phyloP scores from a whole-genome alignment of 2,797 vertebrate genomes.

The Botia kubotai region DNA sequence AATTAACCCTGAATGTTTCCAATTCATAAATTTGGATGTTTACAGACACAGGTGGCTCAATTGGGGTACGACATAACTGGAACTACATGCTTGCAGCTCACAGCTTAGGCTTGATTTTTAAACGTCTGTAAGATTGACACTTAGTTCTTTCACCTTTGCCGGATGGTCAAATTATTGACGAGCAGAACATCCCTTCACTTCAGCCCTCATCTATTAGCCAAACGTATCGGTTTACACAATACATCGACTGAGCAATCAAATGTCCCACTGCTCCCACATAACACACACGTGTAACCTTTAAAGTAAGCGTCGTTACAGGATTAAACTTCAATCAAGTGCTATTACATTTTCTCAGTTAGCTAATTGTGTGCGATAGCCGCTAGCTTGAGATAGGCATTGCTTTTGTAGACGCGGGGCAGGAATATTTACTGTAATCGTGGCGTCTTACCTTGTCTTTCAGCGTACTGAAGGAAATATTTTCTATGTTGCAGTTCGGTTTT shows the following conservation, averaged over 20 bases:
- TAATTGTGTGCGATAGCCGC: slow-evolving; percentile 33
- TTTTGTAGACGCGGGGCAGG: neutral
- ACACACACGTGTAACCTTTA: neutral
- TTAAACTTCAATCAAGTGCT: neutral
- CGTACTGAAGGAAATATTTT: slow-evolving; percentile 46
- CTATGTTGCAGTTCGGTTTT: slow-evolving; percentile 10
- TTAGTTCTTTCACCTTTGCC: neutral
- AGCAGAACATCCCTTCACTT: slow-evolving; percentile 11
- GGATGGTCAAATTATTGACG: slow-evolving; percentile 24
- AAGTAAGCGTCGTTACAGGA: neutral
- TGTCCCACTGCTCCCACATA: neutral
- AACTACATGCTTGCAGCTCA: neutral
- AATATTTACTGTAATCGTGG: no score
- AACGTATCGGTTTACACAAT: neutral
- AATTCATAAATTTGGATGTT: neutral
- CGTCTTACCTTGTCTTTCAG: slow-evolving; percentile 60
- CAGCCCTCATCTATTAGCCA: neutral
- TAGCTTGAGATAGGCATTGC: slow-evolving; percentile 40
- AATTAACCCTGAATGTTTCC: neutral
- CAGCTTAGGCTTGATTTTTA: neutral
- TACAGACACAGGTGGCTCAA: no score
- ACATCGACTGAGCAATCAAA: neutral
- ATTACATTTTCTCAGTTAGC: slow-evolving; percentile 10
- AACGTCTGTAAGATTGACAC: neutral
- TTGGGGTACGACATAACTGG: neutral